phyloP scores from a whole-genome alignment of 2,888 invertebrate genomes.

The Tipula helvola region DNA sequence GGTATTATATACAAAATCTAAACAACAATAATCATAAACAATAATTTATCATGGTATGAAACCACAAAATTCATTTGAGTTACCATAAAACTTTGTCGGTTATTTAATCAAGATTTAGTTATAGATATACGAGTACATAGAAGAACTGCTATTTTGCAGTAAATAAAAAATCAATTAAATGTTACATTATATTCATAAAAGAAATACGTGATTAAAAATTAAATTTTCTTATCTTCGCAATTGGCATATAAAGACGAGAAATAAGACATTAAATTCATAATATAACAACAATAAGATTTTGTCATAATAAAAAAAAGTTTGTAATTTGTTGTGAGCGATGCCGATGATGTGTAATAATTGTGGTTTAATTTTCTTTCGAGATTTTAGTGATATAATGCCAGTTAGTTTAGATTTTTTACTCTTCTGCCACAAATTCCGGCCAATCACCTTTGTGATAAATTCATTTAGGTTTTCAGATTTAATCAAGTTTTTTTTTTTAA shows the following conservation, averaged over 20 bases:
- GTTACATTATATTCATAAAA: neutral
- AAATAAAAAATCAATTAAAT: neutral
- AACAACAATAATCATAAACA: neutral
- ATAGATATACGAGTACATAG: too few species aligned
- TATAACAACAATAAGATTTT: neutral
- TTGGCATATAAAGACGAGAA: neutral
- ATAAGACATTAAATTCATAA: neutral
- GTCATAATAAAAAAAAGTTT: neutral
- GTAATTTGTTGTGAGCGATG: neutral
- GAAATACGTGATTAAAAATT: neutral
- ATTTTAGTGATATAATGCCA: too few species aligned
- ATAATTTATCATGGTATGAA: neutral
- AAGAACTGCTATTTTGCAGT: neutral
- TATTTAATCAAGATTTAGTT: neutral
- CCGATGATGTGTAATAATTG: neutral
- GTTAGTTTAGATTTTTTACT: too few species aligned
- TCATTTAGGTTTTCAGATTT: too few species aligned
- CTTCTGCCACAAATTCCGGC: too few species aligned
- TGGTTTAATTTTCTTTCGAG: neutral
- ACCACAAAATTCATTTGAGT: neutral
- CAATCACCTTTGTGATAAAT: too few species aligned
- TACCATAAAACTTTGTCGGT: neutral
- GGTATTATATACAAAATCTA: neutral
- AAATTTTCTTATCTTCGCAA: neutral
- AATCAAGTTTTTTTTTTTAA: too few species aligned